Percentiles rank a stretch among this genome's conserved stretches.
Evolutionary conservation across 2,113 vertebrate species (phyloP).

Genomic region (Etia nguti): DNA sequence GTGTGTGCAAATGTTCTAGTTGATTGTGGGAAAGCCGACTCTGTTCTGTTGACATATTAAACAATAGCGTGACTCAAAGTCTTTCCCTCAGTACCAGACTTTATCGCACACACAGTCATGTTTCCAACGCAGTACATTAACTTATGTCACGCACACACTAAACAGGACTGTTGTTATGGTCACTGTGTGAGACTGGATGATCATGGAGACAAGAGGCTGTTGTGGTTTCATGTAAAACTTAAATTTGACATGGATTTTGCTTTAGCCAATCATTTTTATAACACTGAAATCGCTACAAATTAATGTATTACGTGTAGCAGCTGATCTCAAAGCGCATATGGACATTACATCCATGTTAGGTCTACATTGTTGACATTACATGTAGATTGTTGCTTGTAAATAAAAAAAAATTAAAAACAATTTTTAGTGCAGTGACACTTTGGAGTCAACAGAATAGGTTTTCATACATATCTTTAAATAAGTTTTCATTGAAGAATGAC

Average conservation of each 20-base stretch:
- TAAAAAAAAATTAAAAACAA: background rate
- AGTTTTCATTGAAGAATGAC: background rate
- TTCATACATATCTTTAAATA: background rate
- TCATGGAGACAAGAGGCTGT: background rate
- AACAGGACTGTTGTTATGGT: background rate
- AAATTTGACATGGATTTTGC: background rate
- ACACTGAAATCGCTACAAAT: background rate
- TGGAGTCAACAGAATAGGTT: background rate
- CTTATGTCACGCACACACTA: background rate
- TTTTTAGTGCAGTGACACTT: background rate
- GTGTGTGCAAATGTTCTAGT: background rate
- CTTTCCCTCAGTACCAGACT: background rate
- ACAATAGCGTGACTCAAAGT: background rate
- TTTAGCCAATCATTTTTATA: background rate
- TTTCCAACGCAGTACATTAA: background rate
- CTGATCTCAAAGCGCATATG: background rate
- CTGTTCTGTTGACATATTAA: background rate
- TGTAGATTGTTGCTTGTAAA: background rate
- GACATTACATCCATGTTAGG: background rate
- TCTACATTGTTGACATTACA: background rate
- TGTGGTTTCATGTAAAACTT: background rate
- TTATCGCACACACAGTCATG: background rate
- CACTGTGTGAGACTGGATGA: background rate
- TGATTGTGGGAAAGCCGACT: background rate
- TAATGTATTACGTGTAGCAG: background rate